Base-by-base conservation (phyloP, 2,888 invertebrate species). In the Scaeva pyrastri region DNA sequence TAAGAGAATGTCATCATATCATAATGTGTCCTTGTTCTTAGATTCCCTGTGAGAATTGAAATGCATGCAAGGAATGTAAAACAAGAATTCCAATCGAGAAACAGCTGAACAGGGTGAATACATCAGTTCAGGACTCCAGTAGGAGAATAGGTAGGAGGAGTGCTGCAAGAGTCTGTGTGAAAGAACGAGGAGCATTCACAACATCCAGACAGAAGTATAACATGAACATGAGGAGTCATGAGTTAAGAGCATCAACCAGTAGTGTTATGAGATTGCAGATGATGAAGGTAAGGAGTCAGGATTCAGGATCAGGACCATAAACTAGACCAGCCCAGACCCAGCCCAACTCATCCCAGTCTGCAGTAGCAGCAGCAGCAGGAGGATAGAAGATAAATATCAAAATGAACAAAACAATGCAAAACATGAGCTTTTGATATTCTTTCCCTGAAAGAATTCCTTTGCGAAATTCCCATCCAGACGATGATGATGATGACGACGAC, bases 391-490 rank as follows among this genome's bases (percentile, higher is more conserved):
- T 31, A 39, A 26, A 68, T 31, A 52, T 68, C 39, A 39, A 52
- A 68, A 52, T 52, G 14, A 58, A 56, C 74, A 52, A 79, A 78
- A 78, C 74, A 83, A 83, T 78, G 78, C 55, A 64, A 79, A 74
- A 75, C 79, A 71, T 74, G 74, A 74, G 70, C 70, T 79, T 78
- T 78, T 73, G 39, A 82, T 41, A 41, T 76, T 11, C 62, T 39
- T 26, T 73, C 78, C 64, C 45, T 11, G 48, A 83, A 83, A 52
- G 64, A 71, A 79, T 78, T 45, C 70, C 56, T 75, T 74, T 79
- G 60, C 56, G 19, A 79, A 55, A 74, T 70, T 39, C 55, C 45
- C 39, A 55, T 45, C 55, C 26, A 60, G 77, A 74, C 64, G 48
- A 74, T n/a, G n/a, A n/a, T n/a, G n/a, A n/a, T n/a, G n/a, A n/a